A percentile compares a stretch with the other conserved stretches of the same genome.
These are phyloP conservation scores for Notolabrus celidotus DNA, from an alignment of 2,797 vertebrate species.

Conservation along the genomic window DNA sequence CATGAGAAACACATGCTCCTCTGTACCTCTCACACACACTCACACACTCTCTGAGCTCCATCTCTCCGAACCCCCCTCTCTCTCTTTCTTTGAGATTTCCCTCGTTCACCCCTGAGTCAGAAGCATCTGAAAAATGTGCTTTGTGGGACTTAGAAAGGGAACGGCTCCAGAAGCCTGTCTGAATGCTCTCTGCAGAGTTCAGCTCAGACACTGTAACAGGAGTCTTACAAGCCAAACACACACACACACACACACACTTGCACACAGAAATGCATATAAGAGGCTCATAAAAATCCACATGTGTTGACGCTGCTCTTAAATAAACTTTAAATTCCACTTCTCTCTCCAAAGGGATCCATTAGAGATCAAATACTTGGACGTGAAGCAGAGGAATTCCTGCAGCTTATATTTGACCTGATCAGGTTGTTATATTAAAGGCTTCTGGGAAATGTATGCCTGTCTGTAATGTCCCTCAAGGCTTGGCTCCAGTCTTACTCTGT, in stretches of 20 bases:
- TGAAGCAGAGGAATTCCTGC: neutral
- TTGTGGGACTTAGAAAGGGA: slow-evolving; percentile 65
- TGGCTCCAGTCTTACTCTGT: slow-evolving; percentile 3
- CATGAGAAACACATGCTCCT: slow-evolving; percentile 60
- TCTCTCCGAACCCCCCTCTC: slow-evolving; percentile 29
- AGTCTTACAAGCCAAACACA: slow-evolving; percentile 34
- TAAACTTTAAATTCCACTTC: neutral
- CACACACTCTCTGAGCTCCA: neutral
- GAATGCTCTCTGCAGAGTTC: slow-evolving; percentile 34
- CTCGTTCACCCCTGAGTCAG: slow-evolving; percentile 57
- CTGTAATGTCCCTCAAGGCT: neutral
- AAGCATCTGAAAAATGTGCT: slow-evolving; percentile 77
- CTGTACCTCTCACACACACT: neutral
- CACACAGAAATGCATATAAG: slow-evolving; percentile 15
- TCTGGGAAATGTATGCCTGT: neutral
- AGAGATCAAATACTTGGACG: neutral
- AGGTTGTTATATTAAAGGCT: neutral
- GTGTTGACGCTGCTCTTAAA: neutral
- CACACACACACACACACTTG: slow-evolving; percentile 21
- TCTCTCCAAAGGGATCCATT: neutral
- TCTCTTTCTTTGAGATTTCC: slow-evolving; percentile 57
- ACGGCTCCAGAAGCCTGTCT: slow-evolving; percentile 54
- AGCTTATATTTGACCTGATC: neutral
- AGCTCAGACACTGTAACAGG: slow-evolving; percentile 55
- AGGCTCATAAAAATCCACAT: slow-evolving; percentile 15